A percentile compares a stretch with the other conserved stretches of the same genome.
Conservation (phyloP, 1,140 invertebrate genomes). For the Caenorhabditis inopinata region DNA sequence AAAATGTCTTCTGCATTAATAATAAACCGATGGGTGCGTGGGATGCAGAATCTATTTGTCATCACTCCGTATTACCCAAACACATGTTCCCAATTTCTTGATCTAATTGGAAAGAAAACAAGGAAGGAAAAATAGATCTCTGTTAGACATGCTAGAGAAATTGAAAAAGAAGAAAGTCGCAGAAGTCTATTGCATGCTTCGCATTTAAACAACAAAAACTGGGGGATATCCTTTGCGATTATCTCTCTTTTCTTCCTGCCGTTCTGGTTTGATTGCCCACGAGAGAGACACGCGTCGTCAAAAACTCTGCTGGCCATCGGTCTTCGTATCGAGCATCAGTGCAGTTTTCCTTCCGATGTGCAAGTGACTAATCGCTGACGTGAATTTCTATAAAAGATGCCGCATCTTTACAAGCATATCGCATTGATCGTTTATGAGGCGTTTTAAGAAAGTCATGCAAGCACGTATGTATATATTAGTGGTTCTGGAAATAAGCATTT, state of each 20-base stretch:
- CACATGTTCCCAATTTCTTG: background rate
- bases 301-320: background rate
- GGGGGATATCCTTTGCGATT: slow-evolving; percentile 14
- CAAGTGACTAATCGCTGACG: background rate
- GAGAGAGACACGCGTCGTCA: background rate
- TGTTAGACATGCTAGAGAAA: background rate
- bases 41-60: background rate
- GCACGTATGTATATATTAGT: too few species aligned
- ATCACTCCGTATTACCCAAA: background rate
- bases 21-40: background rate
- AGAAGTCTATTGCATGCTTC: slow-evolving; percentile 2
- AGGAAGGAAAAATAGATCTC: slow-evolving; percentile 4
- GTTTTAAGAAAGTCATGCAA: too few species aligned
- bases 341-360: background rate
- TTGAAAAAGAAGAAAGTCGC: background rate
- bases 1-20: background rate
- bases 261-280: background rate
- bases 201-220: background rate
- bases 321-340: background rate
- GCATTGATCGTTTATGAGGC: too few species aligned
- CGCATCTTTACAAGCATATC: background rate
- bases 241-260: background rate
- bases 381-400: background rate
- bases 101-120: background rate
- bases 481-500: too few species aligned